phyloP scores from a whole-genome alignment of 1,140 invertebrate genomes.

The Aphelinus atriplicis region DNA sequence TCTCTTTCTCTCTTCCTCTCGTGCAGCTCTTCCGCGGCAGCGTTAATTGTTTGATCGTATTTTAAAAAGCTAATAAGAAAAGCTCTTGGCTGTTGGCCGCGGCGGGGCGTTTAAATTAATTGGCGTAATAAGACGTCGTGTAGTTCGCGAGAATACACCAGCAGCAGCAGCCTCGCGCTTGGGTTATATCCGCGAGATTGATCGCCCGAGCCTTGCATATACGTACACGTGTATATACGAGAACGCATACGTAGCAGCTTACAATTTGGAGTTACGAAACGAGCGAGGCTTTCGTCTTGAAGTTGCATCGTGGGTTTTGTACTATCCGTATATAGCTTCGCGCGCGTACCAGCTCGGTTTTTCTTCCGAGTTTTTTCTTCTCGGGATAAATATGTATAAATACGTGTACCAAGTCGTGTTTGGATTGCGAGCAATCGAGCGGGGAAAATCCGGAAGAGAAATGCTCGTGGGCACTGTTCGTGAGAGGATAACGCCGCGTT shows the following conservation, averaged over 20 bases:
- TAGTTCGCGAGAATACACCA: background rate
- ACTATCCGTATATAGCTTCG: too few relatives aligned
- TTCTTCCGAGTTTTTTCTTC: too few relatives aligned
- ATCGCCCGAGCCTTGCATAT: background rate
- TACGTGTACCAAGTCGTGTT: too few relatives aligned
- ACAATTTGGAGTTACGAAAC: constrained; percentile 37
- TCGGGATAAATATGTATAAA: too few relatives aligned
- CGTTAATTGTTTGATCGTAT: constrained; percentile 39
- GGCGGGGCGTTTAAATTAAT: constrained; percentile 35
- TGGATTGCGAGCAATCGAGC: too few relatives aligned
- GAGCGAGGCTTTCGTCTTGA: too few relatives aligned
- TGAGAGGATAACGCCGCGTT: too few relatives aligned
- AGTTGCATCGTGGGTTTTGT: too few relatives aligned
- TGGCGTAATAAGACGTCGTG: background rate
- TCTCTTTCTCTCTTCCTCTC: background rate
- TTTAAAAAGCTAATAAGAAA: constrained; percentile 37
- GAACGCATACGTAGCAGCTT: constrained; percentile 1
- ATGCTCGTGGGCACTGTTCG: too few relatives aligned
- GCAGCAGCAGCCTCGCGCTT: background rate
- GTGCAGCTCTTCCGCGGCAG: constrained; percentile 22
- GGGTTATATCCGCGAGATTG: too few relatives aligned
- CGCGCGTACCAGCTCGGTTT: too few relatives aligned
- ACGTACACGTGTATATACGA: background rate
- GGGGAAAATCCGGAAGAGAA: too few relatives aligned
- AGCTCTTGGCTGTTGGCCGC: background rate